phyloP scores from a whole-genome alignment of 1,140 invertebrate genomes.

The Drosophila miranda region DNA sequence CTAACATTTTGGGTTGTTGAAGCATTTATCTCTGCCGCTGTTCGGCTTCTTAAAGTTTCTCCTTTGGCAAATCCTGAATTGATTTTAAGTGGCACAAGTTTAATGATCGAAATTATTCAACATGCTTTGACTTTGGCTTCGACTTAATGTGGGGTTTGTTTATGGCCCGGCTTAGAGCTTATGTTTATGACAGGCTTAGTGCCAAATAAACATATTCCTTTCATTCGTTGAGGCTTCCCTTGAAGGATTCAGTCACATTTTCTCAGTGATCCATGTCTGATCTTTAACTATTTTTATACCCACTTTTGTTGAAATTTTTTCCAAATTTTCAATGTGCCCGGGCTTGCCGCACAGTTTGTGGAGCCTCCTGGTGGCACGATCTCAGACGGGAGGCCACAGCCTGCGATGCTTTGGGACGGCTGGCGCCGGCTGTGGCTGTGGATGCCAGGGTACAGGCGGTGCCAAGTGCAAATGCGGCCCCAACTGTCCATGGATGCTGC shows the following conservation, averaged over 20 bases:
- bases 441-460: neutral
- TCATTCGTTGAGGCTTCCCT: neutral
- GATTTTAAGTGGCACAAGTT: conserved; percentile 67
- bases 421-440: too few relatives aligned
- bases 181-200: conserved; percentile 45
- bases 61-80: conserved; percentile 40
- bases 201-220: conserved; percentile 22
- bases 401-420: neutral
- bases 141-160: conserved; percentile 53
- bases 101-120: conserved; percentile 73
- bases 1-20: conserved; percentile 51
- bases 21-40: conserved; percentile 58
- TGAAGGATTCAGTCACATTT: too few relatives aligned
- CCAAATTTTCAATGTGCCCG: too few relatives aligned
- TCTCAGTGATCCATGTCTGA: too few relatives aligned
- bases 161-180: conserved; percentile 38
- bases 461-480: neutral
- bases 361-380: too few relatives aligned
- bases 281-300: too few relatives aligned
- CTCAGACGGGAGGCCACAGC: too few relatives aligned
- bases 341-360: too few relatives aligned
- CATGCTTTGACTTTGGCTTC: conserved; percentile 2
- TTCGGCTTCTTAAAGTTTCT: conserved; percentile 33
- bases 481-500: neutral
- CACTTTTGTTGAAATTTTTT: too few relatives aligned